Percentiles rank a stretch among this genome's conserved stretches.
Conservation (phyloP, 2,888 invertebrate species). For the Meiosimyza platycephala region DNA sequence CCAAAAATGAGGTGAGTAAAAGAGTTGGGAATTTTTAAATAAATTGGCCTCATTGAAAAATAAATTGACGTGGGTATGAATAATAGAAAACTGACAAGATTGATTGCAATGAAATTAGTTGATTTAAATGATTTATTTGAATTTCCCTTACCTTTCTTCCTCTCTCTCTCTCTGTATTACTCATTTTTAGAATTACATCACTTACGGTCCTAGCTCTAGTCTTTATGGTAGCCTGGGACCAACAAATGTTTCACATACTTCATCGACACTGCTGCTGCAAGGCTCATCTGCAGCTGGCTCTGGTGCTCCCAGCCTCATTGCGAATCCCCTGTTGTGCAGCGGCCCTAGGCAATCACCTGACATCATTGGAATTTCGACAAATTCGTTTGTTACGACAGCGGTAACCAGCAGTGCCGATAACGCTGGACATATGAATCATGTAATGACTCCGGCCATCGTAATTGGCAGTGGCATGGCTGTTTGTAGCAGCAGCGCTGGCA, state of each 20-base stretch:
- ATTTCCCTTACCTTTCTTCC: not conserved
- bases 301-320: constrained; percentile 33
- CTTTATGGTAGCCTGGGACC: constrained; percentile 62
- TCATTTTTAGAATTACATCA: constrained; percentile 61
- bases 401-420: constrained; percentile 43
- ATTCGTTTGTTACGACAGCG: constrained; percentile 51
- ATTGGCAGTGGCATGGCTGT: constrained; percentile 51
- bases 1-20: constrained; percentile 64
- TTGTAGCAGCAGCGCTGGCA: constrained; percentile 47
- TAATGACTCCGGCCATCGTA: constrained; percentile 57
- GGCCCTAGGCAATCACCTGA: constrained; percentile 63
- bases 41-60: constrained; percentile 25
- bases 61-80: constrained; percentile 3
- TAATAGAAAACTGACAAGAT: no score
- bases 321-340: constrained; percentile 49
- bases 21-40: not conserved
- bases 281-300: constrained; percentile 28
- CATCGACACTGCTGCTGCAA: constrained; percentile 56
- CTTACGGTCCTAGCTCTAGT: constrained; percentile 62
- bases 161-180: no score
- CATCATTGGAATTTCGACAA: constrained; percentile 61
- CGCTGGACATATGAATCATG: constrained; percentile 45
- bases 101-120: no score
- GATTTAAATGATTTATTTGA: not conserved
- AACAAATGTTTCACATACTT: constrained; percentile 57